Conservation (phyloP, 2,113 vertebrate genomes). For the Xenus cinereus region DNA sequence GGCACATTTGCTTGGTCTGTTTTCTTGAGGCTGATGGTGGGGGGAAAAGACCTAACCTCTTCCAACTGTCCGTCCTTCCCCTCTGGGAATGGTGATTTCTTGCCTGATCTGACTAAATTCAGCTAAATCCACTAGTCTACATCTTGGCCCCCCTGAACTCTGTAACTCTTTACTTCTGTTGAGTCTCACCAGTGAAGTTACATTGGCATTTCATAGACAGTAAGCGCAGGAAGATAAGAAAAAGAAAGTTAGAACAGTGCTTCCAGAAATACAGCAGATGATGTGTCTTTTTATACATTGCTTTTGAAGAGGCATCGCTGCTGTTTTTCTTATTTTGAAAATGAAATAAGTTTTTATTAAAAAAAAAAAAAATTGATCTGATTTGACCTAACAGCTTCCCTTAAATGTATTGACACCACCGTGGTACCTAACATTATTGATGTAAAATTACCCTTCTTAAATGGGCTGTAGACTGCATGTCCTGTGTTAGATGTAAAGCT, state of each 20-base stretch:
- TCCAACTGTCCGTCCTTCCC: too few relatives aligned
- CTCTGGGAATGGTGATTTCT: background rate
- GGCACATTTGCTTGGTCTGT: background rate
- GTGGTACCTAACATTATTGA: background rate
- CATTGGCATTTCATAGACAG: background rate
- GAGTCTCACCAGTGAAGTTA: background rate
- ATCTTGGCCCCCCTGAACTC: background rate
- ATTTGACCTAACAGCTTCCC: background rate
- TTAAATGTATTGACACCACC: background rate
- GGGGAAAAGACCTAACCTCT: too few relatives aligned
- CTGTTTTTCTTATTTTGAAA: background rate
- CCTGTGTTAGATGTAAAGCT: background rate
- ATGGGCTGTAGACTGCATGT: background rate
- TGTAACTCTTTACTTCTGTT: background rate
- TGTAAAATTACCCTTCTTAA: background rate
- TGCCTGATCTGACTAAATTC: background rate
- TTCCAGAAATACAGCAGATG: background rate
- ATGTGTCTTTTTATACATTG: background rate
- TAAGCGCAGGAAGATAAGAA: background rate
- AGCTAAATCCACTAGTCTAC: background rate
- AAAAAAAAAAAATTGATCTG: background rate
- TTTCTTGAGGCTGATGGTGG: background rate
- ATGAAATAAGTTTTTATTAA: background rate
- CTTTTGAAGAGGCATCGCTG: background rate
- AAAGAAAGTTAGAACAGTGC: background rate